Evolutionary conservation across 2,113 vertebrate genomes (phyloP), one percentile per base, ranked within the genome.

Genomic region (Acanthochromis polyacanthus): DNA sequence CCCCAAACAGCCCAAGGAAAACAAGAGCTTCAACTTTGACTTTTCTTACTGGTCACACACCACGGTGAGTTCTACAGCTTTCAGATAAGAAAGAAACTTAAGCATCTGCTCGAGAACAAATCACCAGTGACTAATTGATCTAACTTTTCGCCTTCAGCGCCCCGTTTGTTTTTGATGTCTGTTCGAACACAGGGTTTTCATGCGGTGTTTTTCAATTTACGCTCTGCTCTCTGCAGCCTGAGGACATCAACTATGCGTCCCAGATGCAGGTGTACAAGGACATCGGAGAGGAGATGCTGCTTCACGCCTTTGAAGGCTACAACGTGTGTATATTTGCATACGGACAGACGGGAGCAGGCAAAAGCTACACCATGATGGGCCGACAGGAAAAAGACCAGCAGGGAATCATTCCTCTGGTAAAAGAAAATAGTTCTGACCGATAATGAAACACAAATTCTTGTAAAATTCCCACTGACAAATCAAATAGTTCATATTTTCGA

Each of bases 31-130:
- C 95, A 99, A 96, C 93, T 99, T 99, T 46, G 98, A 99, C 89
- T 99, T 96, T 80, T 99, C 98, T 38, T 99, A 99, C 93, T 99
- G 98, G 98, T 99, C 98, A 23, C 98, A 99, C 84, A 99, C 98
- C 28, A 96, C 97, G 77, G 98, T 99, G 90, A 97, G 97, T 51
- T 19, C 19, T 36, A 22, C 57, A 51, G 15, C 16, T 61, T 45
- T 51, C 45, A 30, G 9, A 0, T 11, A 17, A 40, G 30, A 16
- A 15, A 61, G 64, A n/a, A 57, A n/a, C 25, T 20, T 0, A 22
- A 43, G 17, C 17, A 58, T 43, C 48, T 66, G 17, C 32, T 25
- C 4, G 19, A 9, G 68, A 66, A 30, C 48, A 43, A 69, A 1
- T 6, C 53, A 23, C 11, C 7, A 12, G 19, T 45, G 53, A 61